phyloP scores from a whole-genome alignment of 2,113 vertebrate genomes.

The Herpailurus yagouaroundi region DNA sequence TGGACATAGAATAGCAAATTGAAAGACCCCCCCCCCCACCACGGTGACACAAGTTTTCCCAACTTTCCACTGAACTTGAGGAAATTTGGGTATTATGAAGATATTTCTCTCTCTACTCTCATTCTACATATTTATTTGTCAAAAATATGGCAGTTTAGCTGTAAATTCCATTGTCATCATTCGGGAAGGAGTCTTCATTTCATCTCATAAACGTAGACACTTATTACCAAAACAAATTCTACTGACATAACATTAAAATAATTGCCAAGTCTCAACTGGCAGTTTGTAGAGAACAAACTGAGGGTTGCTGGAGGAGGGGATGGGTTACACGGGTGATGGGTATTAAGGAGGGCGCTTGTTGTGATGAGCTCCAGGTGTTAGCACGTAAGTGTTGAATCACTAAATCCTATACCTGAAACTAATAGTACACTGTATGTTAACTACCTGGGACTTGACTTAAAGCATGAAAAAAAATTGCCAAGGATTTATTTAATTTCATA shows the following conservation, averaged over 20 bases:
- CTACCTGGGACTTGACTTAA: not conserved
- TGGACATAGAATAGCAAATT: not conserved
- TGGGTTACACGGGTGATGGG: not conserved
- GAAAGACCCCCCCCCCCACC: not conserved
- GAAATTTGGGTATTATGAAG: not conserved
- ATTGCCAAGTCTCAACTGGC: not conserved
- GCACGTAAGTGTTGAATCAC: not conserved
- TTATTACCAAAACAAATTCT: constrained; percentile 1
- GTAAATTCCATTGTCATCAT: not conserved
- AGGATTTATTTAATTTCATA: not conserved
- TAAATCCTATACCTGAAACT: not conserved
- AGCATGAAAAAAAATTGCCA: not conserved
- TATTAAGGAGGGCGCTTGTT: not conserved
- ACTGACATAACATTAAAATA: not conserved
- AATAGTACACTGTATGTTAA: not conserved
- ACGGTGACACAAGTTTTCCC: not conserved
- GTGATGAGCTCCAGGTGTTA: not conserved
- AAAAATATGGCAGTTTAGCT: not conserved
- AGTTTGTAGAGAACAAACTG: not conserved
- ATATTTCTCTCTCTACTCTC: not conserved
- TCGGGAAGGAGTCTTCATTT: constrained; percentile 22
- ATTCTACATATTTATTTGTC: constrained; percentile 30
- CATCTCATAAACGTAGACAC: not conserved
- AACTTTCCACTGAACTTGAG: not conserved
- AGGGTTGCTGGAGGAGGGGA: not conserved